phyloP scores from a whole-genome alignment of 2,113 vertebrate genomes.

The Parus major region DNA sequence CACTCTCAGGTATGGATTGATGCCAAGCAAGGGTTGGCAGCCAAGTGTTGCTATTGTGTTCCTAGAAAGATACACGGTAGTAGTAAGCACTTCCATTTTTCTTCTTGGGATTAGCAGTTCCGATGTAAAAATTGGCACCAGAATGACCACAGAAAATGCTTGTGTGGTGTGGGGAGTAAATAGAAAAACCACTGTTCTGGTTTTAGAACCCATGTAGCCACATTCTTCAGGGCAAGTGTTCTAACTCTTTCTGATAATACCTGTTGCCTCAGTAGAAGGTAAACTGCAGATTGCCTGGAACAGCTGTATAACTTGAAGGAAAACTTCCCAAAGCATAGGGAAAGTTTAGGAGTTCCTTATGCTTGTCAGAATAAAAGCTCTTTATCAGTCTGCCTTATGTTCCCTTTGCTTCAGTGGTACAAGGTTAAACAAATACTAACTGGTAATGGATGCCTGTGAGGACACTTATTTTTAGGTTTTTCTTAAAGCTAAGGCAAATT shows the following conservation, averaged over 20 bases:
- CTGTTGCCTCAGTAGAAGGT: background rate
- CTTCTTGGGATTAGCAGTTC: constrained; percentile 2
- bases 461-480: background rate
- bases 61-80: constrained; percentile 31
- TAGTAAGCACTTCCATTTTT: constrained; percentile 27
- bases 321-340: background rate
- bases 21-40: constrained; percentile 49
- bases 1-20: constrained; percentile 48
- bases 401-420: background rate
- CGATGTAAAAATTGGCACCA: background rate
- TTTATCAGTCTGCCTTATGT: background rate
- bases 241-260: background rate
- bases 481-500: background rate
- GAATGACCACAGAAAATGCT: background rate
- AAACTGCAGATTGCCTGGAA: background rate
- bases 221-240: background rate
- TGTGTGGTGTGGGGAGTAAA: background rate
- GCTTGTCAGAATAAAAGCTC: background rate
- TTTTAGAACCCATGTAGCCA: background rate
- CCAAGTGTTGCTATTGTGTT: constrained; percentile 24
- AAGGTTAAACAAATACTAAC: background rate
- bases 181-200: background rate
- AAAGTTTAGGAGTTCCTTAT: background rate
- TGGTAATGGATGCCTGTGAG: background rate
- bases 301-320: background rate